These are phyloP conservation scores for Bubalus kerabau DNA, from an alignment of 2,113 vertebrate genomes.

Conservation along the genomic window DNA sequence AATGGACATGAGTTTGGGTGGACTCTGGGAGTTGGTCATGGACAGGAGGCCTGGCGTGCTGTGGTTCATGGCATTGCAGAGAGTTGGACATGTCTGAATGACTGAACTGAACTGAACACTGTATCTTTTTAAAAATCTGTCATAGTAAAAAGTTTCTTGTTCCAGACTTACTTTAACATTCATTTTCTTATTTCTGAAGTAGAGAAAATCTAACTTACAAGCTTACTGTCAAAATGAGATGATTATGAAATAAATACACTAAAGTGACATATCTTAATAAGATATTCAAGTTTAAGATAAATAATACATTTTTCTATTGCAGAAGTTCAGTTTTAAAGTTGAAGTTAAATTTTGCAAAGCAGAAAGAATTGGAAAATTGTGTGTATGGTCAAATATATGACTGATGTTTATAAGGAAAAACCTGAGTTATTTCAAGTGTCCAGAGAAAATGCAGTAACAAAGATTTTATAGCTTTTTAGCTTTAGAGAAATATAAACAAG, in stretches of 20 bases:
- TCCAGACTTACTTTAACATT: background rate
- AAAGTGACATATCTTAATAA: background rate
- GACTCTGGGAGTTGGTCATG: background rate
- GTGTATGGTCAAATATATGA: background rate
- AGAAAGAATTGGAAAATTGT: background rate
- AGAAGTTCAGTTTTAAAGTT: background rate
- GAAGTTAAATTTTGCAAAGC: background rate
- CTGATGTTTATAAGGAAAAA: background rate
- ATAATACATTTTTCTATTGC: background rate
- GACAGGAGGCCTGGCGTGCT: background rate
- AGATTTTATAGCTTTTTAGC: background rate
- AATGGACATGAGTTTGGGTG: background rate
- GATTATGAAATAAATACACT: background rate
- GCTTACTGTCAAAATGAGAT: background rate
- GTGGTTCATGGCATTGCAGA: fast-evolving
- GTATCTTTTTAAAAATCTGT: background rate
- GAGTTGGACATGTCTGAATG: fast-evolving
- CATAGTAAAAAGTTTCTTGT: background rate
- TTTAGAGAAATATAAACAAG: background rate
- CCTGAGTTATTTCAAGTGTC: background rate
- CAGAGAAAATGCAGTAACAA: background rate
- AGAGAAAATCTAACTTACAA: background rate
- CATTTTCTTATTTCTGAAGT: background rate
- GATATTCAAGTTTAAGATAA: background rate
- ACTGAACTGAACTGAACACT: background rate